These are phyloP conservation scores for Hirudo medicinalis DNA, from an alignment of 1,140 invertebrate species.

Conservation along the genomic window DNA sequence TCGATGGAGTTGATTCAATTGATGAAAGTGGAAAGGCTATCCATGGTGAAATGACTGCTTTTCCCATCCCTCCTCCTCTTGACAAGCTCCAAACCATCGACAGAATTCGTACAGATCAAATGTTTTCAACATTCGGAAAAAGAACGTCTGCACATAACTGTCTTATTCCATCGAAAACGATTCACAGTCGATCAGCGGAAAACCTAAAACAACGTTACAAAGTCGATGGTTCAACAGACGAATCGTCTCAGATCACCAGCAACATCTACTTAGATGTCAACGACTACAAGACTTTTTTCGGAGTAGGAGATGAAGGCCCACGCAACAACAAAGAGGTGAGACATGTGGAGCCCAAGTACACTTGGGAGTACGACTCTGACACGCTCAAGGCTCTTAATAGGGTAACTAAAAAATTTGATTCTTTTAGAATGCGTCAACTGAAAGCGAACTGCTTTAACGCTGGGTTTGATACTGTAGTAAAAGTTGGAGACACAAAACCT, in stretches of 20 bases:
- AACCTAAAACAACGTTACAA: not conserved
- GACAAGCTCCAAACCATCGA: too few species aligned
- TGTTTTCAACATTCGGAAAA: too few species aligned
- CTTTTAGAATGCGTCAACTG: slow-evolving; percentile 5
- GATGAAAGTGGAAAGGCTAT: too few species aligned
- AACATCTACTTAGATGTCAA: slow-evolving; percentile 2
- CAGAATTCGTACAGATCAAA: too few species aligned
- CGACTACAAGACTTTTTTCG: slow-evolving; percentile 9
- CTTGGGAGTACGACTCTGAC: not conserved
- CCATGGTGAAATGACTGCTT: too few species aligned
- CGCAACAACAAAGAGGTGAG: not conserved
- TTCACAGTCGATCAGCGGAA: not conserved
- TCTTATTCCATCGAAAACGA: too few species aligned
- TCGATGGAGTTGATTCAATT: too few species aligned
- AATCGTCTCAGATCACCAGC: not conserved
- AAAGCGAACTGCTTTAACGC: slow-evolving; percentile 4
- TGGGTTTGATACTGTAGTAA: not conserved
- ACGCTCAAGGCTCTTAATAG: not conserved
- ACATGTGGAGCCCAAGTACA: not conserved
- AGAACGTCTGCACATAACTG: too few species aligned
- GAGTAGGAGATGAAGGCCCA: not conserved
- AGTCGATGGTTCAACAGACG: not conserved
- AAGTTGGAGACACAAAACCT: not conserved
- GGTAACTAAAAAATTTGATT: slow-evolving; percentile 11
- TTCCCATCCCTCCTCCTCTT: too few species aligned